Evolutionary conservation across 2,113 vertebrate genomes (phyloP).

Genomic region (Lophochroa leadbeateri): DNA sequence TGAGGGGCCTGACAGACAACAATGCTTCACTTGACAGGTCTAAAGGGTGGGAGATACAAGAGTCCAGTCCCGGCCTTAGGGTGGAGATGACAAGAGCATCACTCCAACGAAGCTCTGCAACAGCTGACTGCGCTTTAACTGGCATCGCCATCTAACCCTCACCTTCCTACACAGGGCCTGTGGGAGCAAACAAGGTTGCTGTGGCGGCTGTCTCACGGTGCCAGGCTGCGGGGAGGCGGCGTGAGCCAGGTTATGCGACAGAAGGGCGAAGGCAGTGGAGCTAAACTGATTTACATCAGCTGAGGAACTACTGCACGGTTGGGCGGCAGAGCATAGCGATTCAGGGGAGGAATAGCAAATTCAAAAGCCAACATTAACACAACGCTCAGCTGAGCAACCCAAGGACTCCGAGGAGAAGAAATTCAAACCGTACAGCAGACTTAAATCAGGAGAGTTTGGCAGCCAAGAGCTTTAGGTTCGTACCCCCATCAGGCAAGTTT

Average conservation of each 20-base stretch:
- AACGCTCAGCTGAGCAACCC: background rate
- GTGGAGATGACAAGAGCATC: fast-evolving
- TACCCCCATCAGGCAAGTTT: background rate
- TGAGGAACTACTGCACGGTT: background rate
- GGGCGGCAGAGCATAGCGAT: background rate
- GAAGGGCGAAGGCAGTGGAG: background rate
- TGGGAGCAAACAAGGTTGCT: background rate
- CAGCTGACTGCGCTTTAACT: background rate
- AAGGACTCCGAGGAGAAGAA: background rate
- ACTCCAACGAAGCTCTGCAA: fast-evolving
- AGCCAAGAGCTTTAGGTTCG: background rate
- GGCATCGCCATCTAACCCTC: background rate
- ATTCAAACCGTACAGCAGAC: background rate
- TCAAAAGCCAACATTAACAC: conserved; percentile 8
- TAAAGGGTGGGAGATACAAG: fast-evolving
- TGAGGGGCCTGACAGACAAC: background rate
- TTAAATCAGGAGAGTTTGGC: background rate
- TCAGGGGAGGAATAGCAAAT: background rate
- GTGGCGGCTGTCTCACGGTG: background rate
- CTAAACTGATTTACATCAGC: conserved; percentile 12
- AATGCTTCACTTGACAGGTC: background rate
- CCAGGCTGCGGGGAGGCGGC: fast-evolving
- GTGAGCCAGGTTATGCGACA: background rate
- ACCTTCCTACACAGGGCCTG: fast-evolving
- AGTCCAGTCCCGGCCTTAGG: background rate